Percentiles rank a stretch among this genome's conserved stretches.
Evolutionary conservation across 2,888 invertebrate species (phyloP).

Genomic region (Noctua janthe): DNA sequence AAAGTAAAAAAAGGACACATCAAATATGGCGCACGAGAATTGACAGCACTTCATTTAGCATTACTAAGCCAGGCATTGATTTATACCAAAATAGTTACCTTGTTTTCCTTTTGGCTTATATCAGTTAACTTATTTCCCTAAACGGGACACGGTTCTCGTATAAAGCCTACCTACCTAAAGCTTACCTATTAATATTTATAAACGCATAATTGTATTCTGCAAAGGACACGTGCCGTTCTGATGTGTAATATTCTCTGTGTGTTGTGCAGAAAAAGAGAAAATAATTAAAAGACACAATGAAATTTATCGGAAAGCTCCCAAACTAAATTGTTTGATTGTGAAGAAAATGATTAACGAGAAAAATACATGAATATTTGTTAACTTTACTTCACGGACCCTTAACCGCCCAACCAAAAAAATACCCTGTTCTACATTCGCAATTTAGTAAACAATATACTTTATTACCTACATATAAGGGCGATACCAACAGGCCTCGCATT

Average conservation of each 20-base stretch:
- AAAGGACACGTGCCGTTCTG: conserved; percentile 37
- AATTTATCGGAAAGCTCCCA: background rate
- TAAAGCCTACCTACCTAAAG: too few relatives aligned
- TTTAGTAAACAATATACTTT: background rate
- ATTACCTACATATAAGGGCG: background rate
- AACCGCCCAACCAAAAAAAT: background rate
- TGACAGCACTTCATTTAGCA: background rate
- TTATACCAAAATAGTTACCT: background rate
- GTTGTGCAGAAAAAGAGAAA: conserved; percentile 5
- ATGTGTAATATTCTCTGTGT: conserved; percentile 34
- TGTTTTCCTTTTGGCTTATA: background rate
- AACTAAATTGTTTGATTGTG: conserved; percentile 10
- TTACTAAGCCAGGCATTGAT: background rate
- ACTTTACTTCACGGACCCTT: background rate
- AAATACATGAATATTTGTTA: conserved; percentile 6
- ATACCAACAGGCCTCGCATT: background rate
- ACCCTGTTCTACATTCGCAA: background rate
- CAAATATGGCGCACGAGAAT: background rate
- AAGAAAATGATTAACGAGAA: background rate
- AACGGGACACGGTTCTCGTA: conserved; percentile 9
- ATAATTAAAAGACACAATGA: conserved; percentile 12
- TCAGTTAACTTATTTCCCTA: background rate
- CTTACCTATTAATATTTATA: conserved; percentile 43
- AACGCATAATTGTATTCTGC: conserved; percentile 25
- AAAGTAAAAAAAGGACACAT: background rate